Evolutionary conservation across 2,888 invertebrate genomes (phyloP), one percentile per base, ranked within the genome.

Genomic region (Ormia ochracea): DNA sequence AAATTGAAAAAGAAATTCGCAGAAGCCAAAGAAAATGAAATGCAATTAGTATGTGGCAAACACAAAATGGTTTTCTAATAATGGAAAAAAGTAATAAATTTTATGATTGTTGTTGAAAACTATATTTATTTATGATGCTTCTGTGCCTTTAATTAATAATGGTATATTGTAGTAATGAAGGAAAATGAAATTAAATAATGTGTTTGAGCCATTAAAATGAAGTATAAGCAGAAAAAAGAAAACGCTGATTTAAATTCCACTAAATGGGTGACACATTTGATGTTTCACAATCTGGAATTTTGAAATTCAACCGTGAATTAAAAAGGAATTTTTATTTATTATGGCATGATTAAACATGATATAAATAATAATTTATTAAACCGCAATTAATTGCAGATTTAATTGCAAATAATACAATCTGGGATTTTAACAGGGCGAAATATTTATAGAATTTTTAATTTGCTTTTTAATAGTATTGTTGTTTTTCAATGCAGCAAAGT

Each of bases 11-110:
- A 56, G 12, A 26, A 68, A 23, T 23, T 33, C 33, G 36, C 48
- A 12, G 52, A 72, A 72, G 59, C 61, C 59, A 31, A 23, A 52
- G n/a, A 17, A 66, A 66, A 52, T 72, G n/a, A 31, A 59, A 50
- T 50, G 59, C 12, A 72, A 61, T 61, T 52, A 72, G 14, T 21
- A 52, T 33, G 36, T 26, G 7, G 7, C 6, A 26, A 23, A 4
- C 14, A n/a, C 14, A 4, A 7, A 19, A 52, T 38, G 23, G 41
- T 9, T 45, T 45, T 52, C 52, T 52, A n/a, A 41, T 41, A 41
- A 54, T 28, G 10, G 23, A 66, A 52, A 19, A 66, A 5, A 17
- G 12, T 17, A 38, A 52, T n/a, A 52, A 52, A 19, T 66, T 54
- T 3, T 21, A 28, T 28, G 7, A 45, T 33, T 23, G 17, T 33